These are phyloP conservation scores for Trachops cirrhosus DNA, from an alignment of 2,797 vertebrate genomes.

Conservation along the genomic window DNA sequence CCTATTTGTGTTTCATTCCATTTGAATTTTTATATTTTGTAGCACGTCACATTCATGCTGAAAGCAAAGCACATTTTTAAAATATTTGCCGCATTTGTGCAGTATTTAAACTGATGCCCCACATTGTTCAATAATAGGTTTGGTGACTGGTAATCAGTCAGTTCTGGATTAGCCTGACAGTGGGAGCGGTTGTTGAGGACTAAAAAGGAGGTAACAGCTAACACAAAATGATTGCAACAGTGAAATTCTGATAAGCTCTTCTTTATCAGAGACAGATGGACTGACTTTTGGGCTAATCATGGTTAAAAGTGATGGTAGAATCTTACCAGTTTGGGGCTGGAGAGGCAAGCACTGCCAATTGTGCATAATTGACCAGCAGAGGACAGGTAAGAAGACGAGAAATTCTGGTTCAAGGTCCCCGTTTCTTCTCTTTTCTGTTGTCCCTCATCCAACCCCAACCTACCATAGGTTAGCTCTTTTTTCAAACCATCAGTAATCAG, in stretches of 20 bases:
- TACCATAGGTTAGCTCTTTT: background rate
- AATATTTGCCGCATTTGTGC: background rate
- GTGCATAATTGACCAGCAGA: background rate
- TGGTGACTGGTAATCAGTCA: background rate
- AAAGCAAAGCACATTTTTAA: background rate
- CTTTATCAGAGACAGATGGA: background rate
- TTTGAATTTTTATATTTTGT: constrained; percentile 5
- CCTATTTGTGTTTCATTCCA: background rate
- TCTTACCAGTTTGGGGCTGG: background rate
- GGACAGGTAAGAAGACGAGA: background rate
- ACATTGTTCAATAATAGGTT: background rate
- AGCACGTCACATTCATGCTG: background rate
- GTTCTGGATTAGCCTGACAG: background rate
- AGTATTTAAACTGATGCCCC: background rate
- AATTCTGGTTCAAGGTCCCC: background rate
- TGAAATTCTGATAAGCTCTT: background rate
- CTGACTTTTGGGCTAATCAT: background rate
- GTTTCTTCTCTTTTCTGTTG: background rate
- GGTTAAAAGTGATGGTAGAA: background rate
- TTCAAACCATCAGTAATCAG: background rate
- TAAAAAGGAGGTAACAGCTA: background rate
- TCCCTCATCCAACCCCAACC: background rate
- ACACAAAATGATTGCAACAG: background rate
- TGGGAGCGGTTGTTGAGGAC: background rate
- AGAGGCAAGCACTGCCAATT: background rate